Evolutionary conservation across 2,888 invertebrate species (phyloP).

Genomic region (Agonopterix subpropinquella): DNA sequence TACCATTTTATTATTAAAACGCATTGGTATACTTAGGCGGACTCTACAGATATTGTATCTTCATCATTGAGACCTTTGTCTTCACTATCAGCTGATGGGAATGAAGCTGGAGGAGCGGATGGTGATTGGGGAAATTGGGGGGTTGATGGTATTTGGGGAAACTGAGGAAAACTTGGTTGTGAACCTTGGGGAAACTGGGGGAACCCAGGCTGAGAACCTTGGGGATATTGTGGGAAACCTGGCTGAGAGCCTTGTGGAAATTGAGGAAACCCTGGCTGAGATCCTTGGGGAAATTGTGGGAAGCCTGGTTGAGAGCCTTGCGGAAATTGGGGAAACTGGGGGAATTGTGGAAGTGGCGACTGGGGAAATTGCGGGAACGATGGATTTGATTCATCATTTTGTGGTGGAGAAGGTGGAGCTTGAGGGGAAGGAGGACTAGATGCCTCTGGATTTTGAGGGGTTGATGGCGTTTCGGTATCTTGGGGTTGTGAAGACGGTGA

Average conservation of each 20-base stretch:
- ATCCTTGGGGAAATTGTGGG: slow-evolving; percentile 16
- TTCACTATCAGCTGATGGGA: slow-evolving; percentile 34
- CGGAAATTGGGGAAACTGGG: slow-evolving; percentile 4
- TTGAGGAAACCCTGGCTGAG: slow-evolving; percentile 14
- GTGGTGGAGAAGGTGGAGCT: slow-evolving; percentile 2
- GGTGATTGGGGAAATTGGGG: slow-evolving; percentile 26
- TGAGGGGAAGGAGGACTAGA: not conserved
- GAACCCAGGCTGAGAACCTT: slow-evolving; percentile 21
- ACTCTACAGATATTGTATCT: slow-evolving; percentile 63
- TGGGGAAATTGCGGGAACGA: slow-evolving; percentile 11
- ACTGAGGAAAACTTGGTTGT: slow-evolving; percentile 17
- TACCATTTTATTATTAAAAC: too few species aligned
- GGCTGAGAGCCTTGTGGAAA: slow-evolving; percentile 20
- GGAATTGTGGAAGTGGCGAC: slow-evolving; percentile 9
- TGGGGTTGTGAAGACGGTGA: slow-evolving; percentile 6
- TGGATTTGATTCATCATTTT: slow-evolving; percentile 8
- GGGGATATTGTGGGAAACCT: slow-evolving; percentile 27
- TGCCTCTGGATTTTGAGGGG: not conserved
- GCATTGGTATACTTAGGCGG: slow-evolving; percentile 33
- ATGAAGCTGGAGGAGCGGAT: slow-evolving; percentile 35
- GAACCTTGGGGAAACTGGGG: slow-evolving; percentile 23
- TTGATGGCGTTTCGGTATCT: not conserved
- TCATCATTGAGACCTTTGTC: slow-evolving; percentile 54
- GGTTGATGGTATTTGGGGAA: slow-evolving; percentile 26
- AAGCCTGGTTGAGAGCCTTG: slow-evolving; percentile 2